phyloP scores from a whole-genome alignment of 1,140 invertebrate genomes.

The Oncopeltus fasciatus region DNA sequence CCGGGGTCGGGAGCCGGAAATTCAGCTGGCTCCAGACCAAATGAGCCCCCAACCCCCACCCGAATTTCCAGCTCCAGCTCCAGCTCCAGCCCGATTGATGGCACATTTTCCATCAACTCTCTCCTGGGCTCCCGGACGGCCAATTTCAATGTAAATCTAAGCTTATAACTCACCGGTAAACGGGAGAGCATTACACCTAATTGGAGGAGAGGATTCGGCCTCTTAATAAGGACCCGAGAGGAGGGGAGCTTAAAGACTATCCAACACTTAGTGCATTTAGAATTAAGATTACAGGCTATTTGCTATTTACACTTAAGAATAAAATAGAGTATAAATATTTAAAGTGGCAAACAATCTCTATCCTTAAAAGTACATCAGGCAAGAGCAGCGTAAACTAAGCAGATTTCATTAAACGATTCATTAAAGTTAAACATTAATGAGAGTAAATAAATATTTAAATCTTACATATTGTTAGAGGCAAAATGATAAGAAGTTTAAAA shows the following conservation, averaged over 20 bases:
- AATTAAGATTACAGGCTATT: neutral
- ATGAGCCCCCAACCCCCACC: neutral
- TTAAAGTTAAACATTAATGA: too few relatives aligned
- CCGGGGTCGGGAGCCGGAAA: neutral
- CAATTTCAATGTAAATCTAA: constrained; percentile 10
- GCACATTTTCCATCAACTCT: constrained; percentile 6
- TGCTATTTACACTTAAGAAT: too few relatives aligned
- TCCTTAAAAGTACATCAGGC: too few relatives aligned
- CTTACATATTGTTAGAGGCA: too few relatives aligned
- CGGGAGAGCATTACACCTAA: constrained; percentile 8
- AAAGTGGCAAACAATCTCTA: too few relatives aligned
- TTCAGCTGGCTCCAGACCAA: neutral
- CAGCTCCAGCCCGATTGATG: neutral
- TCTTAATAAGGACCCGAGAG: constrained; percentile 1
- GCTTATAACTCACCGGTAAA: constrained; percentile 7
- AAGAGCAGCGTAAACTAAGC: too few relatives aligned
- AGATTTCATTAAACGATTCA: too few relatives aligned
- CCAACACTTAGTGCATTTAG: neutral
- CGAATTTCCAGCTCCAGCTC: neutral
- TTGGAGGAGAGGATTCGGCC: neutral
- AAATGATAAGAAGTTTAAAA: too few relatives aligned
- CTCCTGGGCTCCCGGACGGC: too few relatives aligned
- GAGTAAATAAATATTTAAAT: too few relatives aligned
- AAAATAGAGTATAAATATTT: too few relatives aligned
- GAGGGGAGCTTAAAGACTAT: too few relatives aligned